These are phyloP conservation scores for Caenorhabditis auriculariae DNA, from an alignment of 2,888 invertebrate genomes.

Conservation along the genomic window DNA sequence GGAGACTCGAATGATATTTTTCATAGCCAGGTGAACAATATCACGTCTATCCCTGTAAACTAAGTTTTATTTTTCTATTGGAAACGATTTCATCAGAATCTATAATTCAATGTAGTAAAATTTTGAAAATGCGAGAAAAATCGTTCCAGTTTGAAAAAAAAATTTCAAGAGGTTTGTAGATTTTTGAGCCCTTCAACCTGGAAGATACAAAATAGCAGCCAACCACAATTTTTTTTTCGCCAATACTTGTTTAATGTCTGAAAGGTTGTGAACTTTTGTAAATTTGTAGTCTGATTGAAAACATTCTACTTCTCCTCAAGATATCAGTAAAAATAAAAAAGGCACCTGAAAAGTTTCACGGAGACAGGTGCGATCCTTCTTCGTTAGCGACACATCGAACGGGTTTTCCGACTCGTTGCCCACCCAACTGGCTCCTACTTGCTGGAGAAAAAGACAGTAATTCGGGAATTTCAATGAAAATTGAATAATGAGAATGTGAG, in stretches of 20 bases:
- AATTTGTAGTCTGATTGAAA: neutral
- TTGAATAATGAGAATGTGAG: too few relatives aligned
- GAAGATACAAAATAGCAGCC: neutral
- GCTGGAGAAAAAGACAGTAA: constrained; percentile 20
- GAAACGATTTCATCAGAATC: too few relatives aligned
- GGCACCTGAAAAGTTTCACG: constrained; percentile 57
- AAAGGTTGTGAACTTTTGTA: neutral
- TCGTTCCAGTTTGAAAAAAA: too few relatives aligned
- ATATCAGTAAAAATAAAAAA: neutral
- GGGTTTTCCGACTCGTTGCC: constrained; percentile 61
- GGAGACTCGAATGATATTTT: too few relatives aligned
- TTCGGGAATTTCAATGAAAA: too few relatives aligned
- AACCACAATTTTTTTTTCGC: neutral
- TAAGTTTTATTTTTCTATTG: too few relatives aligned
- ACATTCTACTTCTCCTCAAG: neutral
- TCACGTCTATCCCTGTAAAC: too few relatives aligned
- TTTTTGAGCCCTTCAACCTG: neutral
- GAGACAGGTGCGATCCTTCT: constrained; percentile 57
- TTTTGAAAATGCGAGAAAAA: too few relatives aligned
- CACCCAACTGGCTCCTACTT: constrained; percentile 54
- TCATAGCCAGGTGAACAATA: too few relatives aligned
- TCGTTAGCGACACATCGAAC: constrained; percentile 53
- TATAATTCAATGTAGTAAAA: too few relatives aligned
- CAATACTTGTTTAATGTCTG: too few relatives aligned
- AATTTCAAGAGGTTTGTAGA: too few relatives aligned